phyloP scores from a whole-genome alignment of 2,113 vertebrate genomes.

The Elephantulus edwardii region DNA sequence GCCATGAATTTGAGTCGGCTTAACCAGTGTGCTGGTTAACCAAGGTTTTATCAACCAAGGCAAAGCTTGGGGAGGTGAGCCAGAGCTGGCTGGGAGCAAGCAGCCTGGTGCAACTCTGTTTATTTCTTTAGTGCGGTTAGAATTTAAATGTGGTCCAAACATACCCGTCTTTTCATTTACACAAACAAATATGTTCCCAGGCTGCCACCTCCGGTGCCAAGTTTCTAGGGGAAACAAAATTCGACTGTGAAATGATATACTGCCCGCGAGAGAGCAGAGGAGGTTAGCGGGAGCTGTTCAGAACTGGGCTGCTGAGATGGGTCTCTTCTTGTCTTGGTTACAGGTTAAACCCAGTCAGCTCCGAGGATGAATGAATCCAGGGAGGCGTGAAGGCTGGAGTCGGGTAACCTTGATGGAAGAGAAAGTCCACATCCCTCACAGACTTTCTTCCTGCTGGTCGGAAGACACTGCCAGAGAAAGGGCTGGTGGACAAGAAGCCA shows the following conservation, averaged over 20 bases:
- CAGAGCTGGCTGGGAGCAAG: not conserved
- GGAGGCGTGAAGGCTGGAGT: not conserved
- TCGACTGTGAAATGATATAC: slow-evolving; percentile 54
- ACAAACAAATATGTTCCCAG: slow-evolving; percentile 77
- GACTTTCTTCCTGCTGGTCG: not conserved
- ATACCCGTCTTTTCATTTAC: slow-evolving; percentile 72
- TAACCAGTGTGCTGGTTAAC: not conserved
- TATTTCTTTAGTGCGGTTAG: slow-evolving; percentile 55
- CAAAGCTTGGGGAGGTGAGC: slow-evolving; percentile 53
- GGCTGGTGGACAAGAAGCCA: not conserved
- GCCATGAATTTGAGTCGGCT: not conserved
- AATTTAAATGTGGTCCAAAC: slow-evolving; percentile 76
- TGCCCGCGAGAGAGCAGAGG: slow-evolving; percentile 7
- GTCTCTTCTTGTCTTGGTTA: not conserved
- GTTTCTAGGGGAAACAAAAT: slow-evolving; percentile 69
- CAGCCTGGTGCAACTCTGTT: slow-evolving; percentile 30
- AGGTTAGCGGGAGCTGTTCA: not conserved
- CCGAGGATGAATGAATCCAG: not conserved
- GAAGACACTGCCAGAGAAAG: not conserved
- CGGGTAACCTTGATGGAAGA: no score
- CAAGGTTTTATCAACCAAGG: slow-evolving; percentile 57
- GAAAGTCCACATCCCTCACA: not conserved
- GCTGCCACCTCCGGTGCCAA: slow-evolving; percentile 73
- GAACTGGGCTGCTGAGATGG: slow-evolving; percentile 1
- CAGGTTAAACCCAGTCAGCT: slow-evolving; percentile 51